A percentile compares a stretch with the other conserved stretches of the same genome.
Evolutionary conservation across 2,797 vertebrate genomes (phyloP).

Genomic region (Pelodytes ibericus): DNA sequence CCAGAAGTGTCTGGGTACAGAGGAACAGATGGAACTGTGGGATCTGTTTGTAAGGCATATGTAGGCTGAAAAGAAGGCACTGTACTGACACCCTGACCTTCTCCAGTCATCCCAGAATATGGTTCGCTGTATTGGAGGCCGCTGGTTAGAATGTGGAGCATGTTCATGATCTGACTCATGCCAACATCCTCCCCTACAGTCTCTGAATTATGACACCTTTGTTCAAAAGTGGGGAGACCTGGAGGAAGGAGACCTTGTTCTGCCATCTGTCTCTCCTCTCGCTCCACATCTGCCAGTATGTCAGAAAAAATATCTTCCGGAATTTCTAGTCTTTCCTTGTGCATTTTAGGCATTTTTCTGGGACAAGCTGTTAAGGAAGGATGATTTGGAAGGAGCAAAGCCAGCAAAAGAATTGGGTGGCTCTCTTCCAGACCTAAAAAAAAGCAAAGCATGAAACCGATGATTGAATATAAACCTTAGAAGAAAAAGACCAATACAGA

Average conservation of each 20-base stretch:
- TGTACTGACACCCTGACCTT: not conserved
- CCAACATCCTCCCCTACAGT: constrained; percentile 3
- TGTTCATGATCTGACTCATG: constrained; percentile 25
- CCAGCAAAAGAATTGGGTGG: constrained; percentile 58
- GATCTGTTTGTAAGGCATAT: not conserved
- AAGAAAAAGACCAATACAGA: not conserved
- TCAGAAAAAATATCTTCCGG: constrained; percentile 41
- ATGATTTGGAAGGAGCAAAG: constrained; percentile 62
- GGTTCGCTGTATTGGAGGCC: constrained; percentile 10
- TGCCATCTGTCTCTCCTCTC: constrained; percentile 8
- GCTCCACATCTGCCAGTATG: constrained; percentile 44
- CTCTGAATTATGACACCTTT: not conserved
- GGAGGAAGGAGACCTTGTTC: constrained; percentile 1
- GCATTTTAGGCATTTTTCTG: not conserved
- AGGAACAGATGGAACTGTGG: not conserved
- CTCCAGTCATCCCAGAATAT: not conserved
- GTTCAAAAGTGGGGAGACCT: not conserved
- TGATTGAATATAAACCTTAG: not conserved
- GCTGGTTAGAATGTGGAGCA: constrained; percentile 8
- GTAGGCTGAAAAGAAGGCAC: not conserved
- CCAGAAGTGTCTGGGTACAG: not conserved
- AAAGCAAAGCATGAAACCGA: not conserved
- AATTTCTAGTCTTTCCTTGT: constrained; percentile 16
- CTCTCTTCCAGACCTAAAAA: constrained; percentile 57
- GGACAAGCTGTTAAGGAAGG: constrained; percentile 37